Evolutionary conservation across 2,888 invertebrate genomes (phyloP).

Genomic region (Dromius quadrimaculatus): DNA sequence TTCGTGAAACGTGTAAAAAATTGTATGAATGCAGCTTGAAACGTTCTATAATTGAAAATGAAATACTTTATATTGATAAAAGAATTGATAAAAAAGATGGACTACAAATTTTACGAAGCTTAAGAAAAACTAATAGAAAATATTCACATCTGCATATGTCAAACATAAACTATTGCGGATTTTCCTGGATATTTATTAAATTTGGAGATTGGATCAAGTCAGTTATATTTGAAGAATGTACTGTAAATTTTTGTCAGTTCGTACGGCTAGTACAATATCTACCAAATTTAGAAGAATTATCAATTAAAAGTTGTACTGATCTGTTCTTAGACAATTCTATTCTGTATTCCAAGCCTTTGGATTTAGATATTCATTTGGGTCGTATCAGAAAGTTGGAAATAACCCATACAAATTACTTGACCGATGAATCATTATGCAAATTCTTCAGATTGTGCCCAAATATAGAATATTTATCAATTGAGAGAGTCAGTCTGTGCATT

Average conservation of each 20-base stretch:
- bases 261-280: background rate
- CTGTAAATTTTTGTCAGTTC: background rate
- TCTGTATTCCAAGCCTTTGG: background rate
- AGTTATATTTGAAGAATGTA: background rate
- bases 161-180: background rate
- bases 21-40: background rate
- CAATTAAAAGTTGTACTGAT: background rate
- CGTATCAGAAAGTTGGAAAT: background rate
- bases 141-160: background rate
- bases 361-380: background rate
- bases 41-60: background rate
- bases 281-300: background rate
- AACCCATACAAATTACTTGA: background rate
- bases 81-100: background rate
- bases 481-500: background rate
- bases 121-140: background rate
- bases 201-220: background rate
- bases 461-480: conserved; percentile 6
- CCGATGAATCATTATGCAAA: conserved; percentile 5
- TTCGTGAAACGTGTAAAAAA: background rate
- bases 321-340: background rate
- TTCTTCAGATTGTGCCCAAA: conserved; percentile 1
- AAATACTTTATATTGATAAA: background rate
- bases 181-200: background rate
- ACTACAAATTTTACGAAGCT: background rate